Conservation (phyloP, 1,140 invertebrate species). For the Aricia agestis region DNA sequence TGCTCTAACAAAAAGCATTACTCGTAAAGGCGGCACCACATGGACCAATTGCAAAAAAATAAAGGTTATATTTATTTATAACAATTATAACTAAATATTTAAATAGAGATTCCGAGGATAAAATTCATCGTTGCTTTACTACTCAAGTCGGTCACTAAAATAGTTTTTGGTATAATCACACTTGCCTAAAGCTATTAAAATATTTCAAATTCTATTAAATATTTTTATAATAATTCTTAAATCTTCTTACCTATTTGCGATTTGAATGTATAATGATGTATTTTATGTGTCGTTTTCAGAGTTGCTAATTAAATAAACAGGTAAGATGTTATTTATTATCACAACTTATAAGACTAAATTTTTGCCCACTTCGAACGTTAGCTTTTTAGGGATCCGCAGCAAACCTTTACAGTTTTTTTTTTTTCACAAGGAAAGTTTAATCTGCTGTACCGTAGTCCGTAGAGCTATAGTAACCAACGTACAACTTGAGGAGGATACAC, state of each 20-base stretch:
- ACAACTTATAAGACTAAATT: slow-evolving; percentile 2
- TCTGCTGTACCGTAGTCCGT: too few relatives aligned
- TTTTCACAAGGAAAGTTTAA: not conserved
- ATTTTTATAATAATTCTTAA: not conserved
- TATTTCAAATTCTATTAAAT: not conserved
- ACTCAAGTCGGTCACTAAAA: too few relatives aligned
- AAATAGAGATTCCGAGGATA: too few relatives aligned
- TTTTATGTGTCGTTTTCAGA: slow-evolving; percentile 9
- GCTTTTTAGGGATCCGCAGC: not conserved
- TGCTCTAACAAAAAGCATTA: slow-evolving; percentile 8
- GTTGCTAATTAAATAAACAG: slow-evolving; percentile 16
- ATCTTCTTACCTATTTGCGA: not conserved
- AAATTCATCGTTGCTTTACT: too few relatives aligned
- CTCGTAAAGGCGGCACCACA: not conserved
- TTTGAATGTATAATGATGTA: slow-evolving; percentile 12
- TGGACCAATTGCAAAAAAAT: not conserved
- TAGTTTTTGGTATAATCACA: not conserved
- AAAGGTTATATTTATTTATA: not conserved
- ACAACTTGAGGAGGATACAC: too few relatives aligned
- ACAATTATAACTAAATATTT: not conserved
- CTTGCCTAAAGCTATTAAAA: not conserved
- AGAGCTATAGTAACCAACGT: too few relatives aligned
- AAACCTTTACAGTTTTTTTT: not conserved
- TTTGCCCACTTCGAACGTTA: not conserved
- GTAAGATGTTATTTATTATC: slow-evolving; percentile 7